Evolutionary conservation across 2,113 vertebrate species (phyloP).

Genomic region (Brachionichthys hirsutus): DNA sequence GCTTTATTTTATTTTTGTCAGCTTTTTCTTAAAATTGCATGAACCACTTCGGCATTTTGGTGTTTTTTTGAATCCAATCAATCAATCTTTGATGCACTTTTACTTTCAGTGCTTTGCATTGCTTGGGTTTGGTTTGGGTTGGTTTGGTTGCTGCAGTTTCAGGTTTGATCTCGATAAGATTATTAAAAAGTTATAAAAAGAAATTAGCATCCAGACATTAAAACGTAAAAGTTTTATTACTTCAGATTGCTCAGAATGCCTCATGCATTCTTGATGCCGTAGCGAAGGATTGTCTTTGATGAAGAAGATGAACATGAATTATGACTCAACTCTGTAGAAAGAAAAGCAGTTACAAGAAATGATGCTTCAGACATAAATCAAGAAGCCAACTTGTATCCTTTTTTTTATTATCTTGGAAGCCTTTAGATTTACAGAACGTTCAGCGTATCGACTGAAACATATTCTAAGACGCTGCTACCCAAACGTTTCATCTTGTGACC

Average conservation of each 20-base stretch:
- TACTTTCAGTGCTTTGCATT: too few species aligned
- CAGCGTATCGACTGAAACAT: not conserved
- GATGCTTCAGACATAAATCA: not conserved
- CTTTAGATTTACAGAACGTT: not conserved
- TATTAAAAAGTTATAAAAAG: too few species aligned
- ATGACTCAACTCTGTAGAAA: not conserved
- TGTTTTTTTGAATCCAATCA: too few species aligned
- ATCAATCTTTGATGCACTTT: too few species aligned
- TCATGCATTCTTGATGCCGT: not conserved
- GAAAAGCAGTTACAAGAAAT: not conserved
- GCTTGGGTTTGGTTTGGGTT: not conserved
- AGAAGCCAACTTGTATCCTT: too few species aligned
- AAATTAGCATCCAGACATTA: not conserved
- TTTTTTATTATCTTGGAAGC: not conserved
- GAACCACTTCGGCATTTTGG: conserved; percentile 7
- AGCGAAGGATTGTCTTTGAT: not conserved
- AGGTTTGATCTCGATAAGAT: too few species aligned
- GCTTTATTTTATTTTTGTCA: conserved; percentile 56
- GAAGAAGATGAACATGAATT: not conserved
- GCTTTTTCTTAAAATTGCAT: conserved; percentile 33
- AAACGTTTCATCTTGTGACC: not conserved
- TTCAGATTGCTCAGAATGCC: not conserved
- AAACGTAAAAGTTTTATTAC: not conserved
- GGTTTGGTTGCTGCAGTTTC: not conserved
- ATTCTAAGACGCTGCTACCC: too few species aligned